phyloP scores from a whole-genome alignment of 1,140 invertebrate genomes.

The Hylyphantes graminicola region DNA sequence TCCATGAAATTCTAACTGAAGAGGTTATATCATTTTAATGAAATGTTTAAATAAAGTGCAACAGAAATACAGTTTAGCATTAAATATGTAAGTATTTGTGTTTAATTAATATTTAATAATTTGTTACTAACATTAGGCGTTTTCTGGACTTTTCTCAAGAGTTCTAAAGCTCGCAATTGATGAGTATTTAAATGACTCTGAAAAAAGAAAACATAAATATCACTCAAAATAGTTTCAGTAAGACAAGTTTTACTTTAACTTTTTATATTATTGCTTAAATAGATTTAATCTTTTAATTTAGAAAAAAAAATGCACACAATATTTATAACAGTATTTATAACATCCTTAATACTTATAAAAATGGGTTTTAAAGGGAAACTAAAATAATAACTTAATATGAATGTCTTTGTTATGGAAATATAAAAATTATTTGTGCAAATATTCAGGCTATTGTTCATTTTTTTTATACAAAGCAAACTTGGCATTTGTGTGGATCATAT shows the following conservation, averaged over 20 bases:
- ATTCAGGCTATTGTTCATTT: no score
- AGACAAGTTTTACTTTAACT: no score
- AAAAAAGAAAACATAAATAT: conserved; percentile 8
- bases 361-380: no score
- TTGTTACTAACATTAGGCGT: conserved; percentile 28
- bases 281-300: not conserved
- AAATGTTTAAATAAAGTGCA: not conserved
- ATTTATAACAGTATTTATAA: not conserved
- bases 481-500: no score
- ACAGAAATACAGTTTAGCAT: not conserved
- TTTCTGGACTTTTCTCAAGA: conserved; percentile 46
- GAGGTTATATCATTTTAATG: not conserved
- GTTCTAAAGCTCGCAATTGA: conserved; percentile 49
- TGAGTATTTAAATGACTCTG: conserved; percentile 42
- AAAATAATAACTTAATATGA: no score
- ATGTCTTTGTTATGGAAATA: no score
- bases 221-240: not conserved
- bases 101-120: not conserved
- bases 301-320: not conserved
- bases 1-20: no score
- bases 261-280: not conserved
- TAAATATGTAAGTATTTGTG: not conserved
- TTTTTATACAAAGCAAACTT: no score
- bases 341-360: no score
- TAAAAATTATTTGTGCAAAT: no score